Conservation (phyloP, 1,140 invertebrate genomes). For the Drosophila orena region DNA sequence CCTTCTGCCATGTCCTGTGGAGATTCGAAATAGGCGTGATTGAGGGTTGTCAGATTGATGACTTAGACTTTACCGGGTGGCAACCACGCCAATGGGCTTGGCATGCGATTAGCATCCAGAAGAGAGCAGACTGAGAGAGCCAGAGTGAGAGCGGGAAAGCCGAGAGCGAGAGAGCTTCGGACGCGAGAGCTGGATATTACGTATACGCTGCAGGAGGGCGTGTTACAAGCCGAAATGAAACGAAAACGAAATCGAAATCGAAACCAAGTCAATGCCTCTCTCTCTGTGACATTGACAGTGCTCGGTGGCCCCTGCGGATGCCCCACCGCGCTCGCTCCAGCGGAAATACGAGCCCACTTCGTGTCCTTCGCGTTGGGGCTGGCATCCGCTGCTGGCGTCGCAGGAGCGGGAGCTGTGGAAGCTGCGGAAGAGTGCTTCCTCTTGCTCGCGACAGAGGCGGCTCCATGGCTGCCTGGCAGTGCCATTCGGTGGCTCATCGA, state of each 20-base stretch:
- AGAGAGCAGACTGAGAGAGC: background rate
- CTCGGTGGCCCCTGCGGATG: slow-evolving; percentile 11
- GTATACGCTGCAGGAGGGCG: slow-evolving; percentile 68
- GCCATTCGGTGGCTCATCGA: slow-evolving; percentile 77
- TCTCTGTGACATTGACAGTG: slow-evolving; percentile 66
- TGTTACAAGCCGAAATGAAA: slow-evolving; percentile 54
- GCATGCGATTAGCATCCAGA: slow-evolving; percentile 11
- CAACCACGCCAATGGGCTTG: slow-evolving; percentile 40
- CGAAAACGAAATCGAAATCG: slow-evolving; percentile 43
- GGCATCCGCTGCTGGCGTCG: slow-evolving; percentile 9
- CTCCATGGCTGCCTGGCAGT: slow-evolving; percentile 48
- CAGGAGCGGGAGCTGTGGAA: slow-evolving; percentile 1
- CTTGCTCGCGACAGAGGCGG: slow-evolving; percentile 5
- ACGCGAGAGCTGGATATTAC: slow-evolving; percentile 45
- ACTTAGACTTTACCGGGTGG: slow-evolving; percentile 19
- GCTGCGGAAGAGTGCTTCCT: slow-evolving; percentile 5
- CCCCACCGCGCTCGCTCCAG: background rate
- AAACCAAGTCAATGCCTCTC: slow-evolving; percentile 4
- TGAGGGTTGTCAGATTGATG: background rate
- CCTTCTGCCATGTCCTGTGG: no score
- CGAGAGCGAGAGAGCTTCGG: slow-evolving; percentile 1
- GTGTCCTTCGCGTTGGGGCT: slow-evolving; percentile 1
- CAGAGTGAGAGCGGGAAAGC: background rate
- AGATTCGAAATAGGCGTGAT: background rate
- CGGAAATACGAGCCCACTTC: background rate